A percentile compares a stretch with the other conserved stretches of the same genome.
Conservation (phyloP, 2,113 vertebrate genomes). For the Muntiacus muntjak region DNA sequence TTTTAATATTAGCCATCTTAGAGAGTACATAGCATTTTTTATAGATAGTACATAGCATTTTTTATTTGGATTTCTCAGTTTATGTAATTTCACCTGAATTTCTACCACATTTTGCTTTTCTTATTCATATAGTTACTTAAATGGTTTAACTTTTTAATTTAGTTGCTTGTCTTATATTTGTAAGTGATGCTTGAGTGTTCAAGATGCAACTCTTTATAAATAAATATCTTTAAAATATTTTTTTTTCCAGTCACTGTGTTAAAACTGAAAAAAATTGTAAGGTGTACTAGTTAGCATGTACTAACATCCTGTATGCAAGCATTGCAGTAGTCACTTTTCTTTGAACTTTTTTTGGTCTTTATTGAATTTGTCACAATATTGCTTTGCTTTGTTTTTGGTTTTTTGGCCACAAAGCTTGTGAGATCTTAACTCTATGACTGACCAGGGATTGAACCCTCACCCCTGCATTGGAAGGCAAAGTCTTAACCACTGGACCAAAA, state of each 20-base stretch:
- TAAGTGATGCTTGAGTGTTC: not conserved
- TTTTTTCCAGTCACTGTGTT: not conserved
- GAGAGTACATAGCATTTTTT: fast-evolving
- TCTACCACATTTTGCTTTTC: not conserved
- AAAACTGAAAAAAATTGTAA: not conserved
- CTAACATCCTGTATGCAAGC: not conserved
- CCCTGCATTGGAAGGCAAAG: not conserved
- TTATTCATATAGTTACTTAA: not conserved
- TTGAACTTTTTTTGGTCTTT: not conserved
- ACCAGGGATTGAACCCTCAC: not conserved
- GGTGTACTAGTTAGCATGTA: not conserved
- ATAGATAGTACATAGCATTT: fast-evolving
- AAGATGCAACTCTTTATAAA: not conserved
- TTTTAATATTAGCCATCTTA: not conserved
- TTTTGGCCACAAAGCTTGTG: not conserved
- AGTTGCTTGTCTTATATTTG: not conserved
- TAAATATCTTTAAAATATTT: not conserved
- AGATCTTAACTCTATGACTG: not conserved
- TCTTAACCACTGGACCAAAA: not conserved
- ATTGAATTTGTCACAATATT: not conserved
- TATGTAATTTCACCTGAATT: not conserved
- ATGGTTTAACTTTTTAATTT: not conserved
- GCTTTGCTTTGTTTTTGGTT: not conserved
- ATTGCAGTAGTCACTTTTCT: not conserved
- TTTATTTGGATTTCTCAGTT: not conserved